phyloP scores from a whole-genome alignment of 2,888 invertebrate genomes.

The Ichneumoninae sp. region DNA sequence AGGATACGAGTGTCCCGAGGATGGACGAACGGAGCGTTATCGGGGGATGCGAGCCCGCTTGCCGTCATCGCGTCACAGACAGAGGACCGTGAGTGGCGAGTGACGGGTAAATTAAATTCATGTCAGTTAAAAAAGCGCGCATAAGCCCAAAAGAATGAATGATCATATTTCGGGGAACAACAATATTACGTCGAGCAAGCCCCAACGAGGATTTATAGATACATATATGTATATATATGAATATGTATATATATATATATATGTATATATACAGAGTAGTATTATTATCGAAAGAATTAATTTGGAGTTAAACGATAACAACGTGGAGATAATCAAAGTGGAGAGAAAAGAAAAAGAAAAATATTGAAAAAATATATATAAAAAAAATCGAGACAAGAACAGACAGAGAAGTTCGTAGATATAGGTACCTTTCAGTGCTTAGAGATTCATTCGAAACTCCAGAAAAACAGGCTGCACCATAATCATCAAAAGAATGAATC shows the following conservation, averaged over 20 bases:
- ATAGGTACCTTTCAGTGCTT: conserved; percentile 83
- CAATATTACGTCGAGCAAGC: conserved; percentile 46
- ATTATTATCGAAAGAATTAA: conserved; percentile 31
- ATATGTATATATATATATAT: conserved; percentile 3
- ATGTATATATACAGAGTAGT: conserved; percentile 5
- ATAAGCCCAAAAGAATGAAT: conserved; percentile 69
- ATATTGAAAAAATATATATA: conserved; percentile 22
- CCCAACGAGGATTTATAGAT: conserved; percentile 38
- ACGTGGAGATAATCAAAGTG: conserved; percentile 40
- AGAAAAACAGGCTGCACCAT: conserved; percentile 87
- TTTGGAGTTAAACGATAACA: conserved; percentile 47
- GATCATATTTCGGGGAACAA: conserved; percentile 56
- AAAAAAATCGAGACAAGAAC: conserved; percentile 75
- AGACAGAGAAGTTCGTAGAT: conserved; percentile 82
- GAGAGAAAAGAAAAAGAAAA: conserved; percentile 6
- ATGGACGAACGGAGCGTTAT: conserved; percentile 16
- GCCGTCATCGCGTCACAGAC: not conserved
- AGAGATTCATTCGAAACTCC: conserved; percentile 86
- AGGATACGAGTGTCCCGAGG: conserved; percentile 1
- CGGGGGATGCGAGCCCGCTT: not conserved
- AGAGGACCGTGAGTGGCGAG: not conserved
- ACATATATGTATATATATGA: not conserved
- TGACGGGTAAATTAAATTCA: not conserved
- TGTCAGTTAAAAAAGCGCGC: conserved; percentile 34
- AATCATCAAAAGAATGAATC: conserved; percentile 82